Conservation (phyloP, 2,797 vertebrate species). For the Amniataba percoides region DNA sequence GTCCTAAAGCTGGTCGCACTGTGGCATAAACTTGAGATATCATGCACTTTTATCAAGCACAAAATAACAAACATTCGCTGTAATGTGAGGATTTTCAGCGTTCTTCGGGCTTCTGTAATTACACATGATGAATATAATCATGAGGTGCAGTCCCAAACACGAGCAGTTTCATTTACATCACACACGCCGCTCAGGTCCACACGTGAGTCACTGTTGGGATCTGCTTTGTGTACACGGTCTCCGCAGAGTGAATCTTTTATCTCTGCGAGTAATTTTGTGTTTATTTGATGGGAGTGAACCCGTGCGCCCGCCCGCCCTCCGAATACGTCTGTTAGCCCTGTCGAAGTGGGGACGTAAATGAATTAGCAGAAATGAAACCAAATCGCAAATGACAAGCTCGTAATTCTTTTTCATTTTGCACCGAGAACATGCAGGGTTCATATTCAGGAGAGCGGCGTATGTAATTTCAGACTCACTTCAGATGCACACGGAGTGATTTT, state of each 20-base stretch:
- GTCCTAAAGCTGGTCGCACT: not conserved
- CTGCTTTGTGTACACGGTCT: slow-evolving; percentile 29
- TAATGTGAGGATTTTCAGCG: not conserved
- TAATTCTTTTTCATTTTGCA: slow-evolving; percentile 27
- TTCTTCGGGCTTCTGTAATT: not conserved
- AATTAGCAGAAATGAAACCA: slow-evolving; percentile 34
- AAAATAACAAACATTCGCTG: not conserved
- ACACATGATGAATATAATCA: not conserved
- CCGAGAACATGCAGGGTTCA: slow-evolving; percentile 11
- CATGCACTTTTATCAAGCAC: not conserved
- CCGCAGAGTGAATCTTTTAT: slow-evolving; percentile 38
- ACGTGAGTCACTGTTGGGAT: slow-evolving; percentile 21
- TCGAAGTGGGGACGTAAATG: slow-evolving; percentile 17
- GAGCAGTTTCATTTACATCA: not conserved
- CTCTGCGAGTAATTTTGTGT: slow-evolving; percentile 16
- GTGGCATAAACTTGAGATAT: not conserved
- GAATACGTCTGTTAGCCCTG: slow-evolving; percentile 7
- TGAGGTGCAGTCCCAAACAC: not conserved
- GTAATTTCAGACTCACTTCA: slow-evolving; percentile 35
- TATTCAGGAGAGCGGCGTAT: slow-evolving; percentile 9
- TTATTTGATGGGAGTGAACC: slow-evolving; percentile 48
- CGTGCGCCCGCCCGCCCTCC: slow-evolving; percentile 19
- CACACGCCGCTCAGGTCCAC: not conserved
- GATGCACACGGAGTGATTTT: slow-evolving; percentile 41
- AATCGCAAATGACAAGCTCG: slow-evolving; percentile 26